Conservation (phyloP, 2,888 invertebrate genomes). For the Gasteruption jaculator region DNA sequence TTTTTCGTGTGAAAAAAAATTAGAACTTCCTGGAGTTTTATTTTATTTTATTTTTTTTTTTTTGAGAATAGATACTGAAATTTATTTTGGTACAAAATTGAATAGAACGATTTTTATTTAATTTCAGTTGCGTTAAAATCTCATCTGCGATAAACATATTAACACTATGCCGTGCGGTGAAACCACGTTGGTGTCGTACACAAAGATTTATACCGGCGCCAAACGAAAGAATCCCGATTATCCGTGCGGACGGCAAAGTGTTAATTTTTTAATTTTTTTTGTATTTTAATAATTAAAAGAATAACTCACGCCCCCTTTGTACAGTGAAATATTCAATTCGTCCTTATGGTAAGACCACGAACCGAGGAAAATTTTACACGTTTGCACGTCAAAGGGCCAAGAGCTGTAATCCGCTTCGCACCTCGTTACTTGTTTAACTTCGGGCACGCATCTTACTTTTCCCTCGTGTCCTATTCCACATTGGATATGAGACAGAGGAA, state of each 20-base stretch:
- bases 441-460: conserved; percentile 58
- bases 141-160: too few relatives aligned
- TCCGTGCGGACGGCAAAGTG: background rate
- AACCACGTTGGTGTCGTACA: too few relatives aligned
- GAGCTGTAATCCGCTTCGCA: conserved; percentile 58
- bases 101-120: background rate
- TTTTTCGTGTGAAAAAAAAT: too few relatives aligned
- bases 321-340: conserved; percentile 55
- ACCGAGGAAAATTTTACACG: conserved; percentile 61
- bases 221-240: background rate
- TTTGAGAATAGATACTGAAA: background rate
- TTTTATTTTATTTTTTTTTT: background rate
- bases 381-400: conserved; percentile 66
- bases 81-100: too few relatives aligned
- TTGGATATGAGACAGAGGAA: background rate
- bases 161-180: too few relatives aligned
- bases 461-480: conserved; percentile 57
- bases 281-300: background rate
- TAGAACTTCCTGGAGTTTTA: background rate
- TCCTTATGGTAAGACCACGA: conserved; percentile 64
- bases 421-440: conserved; percentile 54
- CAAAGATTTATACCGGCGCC: too few relatives aligned
- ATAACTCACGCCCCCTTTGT: conserved; percentile 27
- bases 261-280: too few relatives aligned
- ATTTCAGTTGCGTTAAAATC: too few relatives aligned